A percentile compares a stretch with the other conserved stretches of the same genome.
Evolutionary conservation across 2,113 vertebrate species (phyloP).

Genomic region (Prochilodus magdalenae): DNA sequence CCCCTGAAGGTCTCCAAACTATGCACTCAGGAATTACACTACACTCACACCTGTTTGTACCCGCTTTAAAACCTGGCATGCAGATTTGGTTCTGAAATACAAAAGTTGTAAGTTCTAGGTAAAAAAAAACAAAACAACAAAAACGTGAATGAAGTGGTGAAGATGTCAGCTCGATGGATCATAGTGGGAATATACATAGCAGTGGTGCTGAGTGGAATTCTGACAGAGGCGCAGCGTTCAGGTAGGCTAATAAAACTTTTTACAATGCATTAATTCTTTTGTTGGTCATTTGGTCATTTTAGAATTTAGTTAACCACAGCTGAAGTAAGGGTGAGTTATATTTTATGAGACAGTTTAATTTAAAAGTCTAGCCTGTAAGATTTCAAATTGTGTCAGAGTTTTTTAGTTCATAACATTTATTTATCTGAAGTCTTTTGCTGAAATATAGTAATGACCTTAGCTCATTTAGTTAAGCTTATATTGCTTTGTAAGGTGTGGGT

Average conservation of each 20-base stretch:
- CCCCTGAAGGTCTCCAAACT: not conserved
- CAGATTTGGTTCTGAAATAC: not conserved
- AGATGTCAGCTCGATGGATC: not conserved
- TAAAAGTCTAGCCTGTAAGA: too few species aligned
- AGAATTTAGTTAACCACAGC: too few species aligned
- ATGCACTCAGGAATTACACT: not conserved
- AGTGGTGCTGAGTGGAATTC: not conserved
- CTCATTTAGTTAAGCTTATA: too few species aligned
- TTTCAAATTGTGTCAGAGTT: too few species aligned
- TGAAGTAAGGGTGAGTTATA: too few species aligned
- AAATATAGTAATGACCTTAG: too few species aligned
- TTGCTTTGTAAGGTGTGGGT: too few species aligned
- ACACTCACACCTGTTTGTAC: not conserved
- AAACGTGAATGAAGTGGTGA: not conserved
- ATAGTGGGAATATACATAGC: conserved; percentile 8
- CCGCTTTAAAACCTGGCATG: not conserved
- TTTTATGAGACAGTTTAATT: too few species aligned
- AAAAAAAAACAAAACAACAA: not conserved
- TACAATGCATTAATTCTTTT: too few species aligned
- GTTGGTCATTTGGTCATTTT: too few species aligned
- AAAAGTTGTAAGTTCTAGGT: not conserved
- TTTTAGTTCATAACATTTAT: too few species aligned
- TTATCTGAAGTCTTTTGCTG: too few species aligned
- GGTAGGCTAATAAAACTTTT: not conserved
- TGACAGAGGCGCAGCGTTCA: not conserved